Conservation (phyloP, 2,113 vertebrate genomes). For the Dinomys branickii region DNA sequence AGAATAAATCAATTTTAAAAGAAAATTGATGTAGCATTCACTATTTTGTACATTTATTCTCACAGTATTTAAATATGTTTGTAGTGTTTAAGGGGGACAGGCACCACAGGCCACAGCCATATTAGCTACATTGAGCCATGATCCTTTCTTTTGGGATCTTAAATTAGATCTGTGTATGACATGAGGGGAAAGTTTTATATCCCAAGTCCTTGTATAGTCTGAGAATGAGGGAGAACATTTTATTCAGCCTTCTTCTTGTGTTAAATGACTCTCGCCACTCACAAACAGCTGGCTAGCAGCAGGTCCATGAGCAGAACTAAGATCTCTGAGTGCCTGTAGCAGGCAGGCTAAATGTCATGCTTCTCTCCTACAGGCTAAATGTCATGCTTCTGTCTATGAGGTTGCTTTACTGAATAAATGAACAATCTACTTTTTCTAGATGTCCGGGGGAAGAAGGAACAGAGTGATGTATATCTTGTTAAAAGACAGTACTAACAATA, state of each 20-base stretch:
- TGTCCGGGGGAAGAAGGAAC: neutral
- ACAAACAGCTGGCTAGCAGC: neutral
- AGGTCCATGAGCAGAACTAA: neutral
- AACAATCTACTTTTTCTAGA: neutral
- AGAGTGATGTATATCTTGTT: neutral
- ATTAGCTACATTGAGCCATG: neutral
- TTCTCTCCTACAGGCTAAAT: neutral
- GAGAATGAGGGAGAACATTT: neutral
- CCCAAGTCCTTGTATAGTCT: rapidly evolving
- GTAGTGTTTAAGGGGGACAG: neutral
- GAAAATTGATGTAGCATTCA: neutral
- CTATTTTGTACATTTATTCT: neutral
- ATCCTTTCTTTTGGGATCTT: neutral
- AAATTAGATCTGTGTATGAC: neutral
- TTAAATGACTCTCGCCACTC: neutral
- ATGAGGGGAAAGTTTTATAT: neutral
- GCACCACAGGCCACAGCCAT: neutral
- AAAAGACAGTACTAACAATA: neutral
- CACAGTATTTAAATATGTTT: neutral
- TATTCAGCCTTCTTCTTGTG: too few species aligned
- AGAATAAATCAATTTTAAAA: neutral
- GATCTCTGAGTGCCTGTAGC: neutral
- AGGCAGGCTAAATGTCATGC: too few species aligned
- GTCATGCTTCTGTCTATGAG: neutral
- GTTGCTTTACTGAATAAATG: neutral